Conservation (phyloP, 2,797 vertebrate genomes). For the Anguilla obscura region DNA sequence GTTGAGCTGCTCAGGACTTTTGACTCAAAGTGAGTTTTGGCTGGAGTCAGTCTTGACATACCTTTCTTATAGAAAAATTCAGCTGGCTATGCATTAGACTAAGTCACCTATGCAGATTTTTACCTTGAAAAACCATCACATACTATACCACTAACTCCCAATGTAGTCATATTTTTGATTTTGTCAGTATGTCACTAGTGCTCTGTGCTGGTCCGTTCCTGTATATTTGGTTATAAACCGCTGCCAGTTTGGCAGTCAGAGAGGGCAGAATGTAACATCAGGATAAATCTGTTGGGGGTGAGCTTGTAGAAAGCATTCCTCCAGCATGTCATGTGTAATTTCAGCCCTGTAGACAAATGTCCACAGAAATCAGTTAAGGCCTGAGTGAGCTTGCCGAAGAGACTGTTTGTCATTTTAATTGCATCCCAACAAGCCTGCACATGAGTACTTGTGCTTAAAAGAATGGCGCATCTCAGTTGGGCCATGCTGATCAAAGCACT, state of each 20-base stretch:
- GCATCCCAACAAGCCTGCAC: slow-evolving; percentile 21
- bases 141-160: not conserved
- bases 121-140: not conserved
- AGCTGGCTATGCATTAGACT: not conserved
- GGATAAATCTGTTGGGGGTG: not conserved
- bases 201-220: not conserved
- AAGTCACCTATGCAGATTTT: too few species aligned
- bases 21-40: not conserved
- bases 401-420: slow-evolving; percentile 19
- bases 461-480: not conserved
- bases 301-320: not conserved
- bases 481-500: not conserved
- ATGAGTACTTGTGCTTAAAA: not conserved
- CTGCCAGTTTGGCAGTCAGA: not conserved
- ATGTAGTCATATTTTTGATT: not conserved
- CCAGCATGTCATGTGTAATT: slow-evolving; percentile 10
- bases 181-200: not conserved
- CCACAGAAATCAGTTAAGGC: not conserved
- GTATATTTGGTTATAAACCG: not conserved
- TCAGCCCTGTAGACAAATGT: not conserved
- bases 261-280: not conserved
- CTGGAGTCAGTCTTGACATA: not conserved
- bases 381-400: not conserved
- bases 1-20: not conserved
- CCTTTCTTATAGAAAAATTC: not conserved